A percentile compares a stretch with the other conserved stretches of the same genome.
These are phyloP conservation scores for Perizoma flavofasciatum DNA, from an alignment of 2,888 invertebrate genomes.

Conservation along the genomic window DNA sequence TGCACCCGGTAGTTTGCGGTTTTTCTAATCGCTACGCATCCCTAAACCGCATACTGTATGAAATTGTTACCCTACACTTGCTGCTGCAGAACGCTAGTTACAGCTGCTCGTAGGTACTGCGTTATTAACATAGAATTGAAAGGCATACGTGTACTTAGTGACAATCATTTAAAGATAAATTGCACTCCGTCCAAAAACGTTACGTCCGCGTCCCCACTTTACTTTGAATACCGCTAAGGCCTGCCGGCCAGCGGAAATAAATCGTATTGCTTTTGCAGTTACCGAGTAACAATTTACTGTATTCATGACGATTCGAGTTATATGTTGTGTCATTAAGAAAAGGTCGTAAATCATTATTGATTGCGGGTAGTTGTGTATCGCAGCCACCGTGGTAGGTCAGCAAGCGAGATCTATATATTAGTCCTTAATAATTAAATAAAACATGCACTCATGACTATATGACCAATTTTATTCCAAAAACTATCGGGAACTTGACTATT, in stretches of 20 bases:
- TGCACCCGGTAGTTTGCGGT: conserved; percentile 57
- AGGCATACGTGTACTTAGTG: conserved; percentile 39
- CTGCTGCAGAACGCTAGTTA: conserved; percentile 47
- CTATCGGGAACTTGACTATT: too few species aligned
- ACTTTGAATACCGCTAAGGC: conserved; percentile 43
- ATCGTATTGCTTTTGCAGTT: conserved; percentile 36
- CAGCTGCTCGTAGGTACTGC: conserved; percentile 42
- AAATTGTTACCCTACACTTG: conserved; percentile 51
- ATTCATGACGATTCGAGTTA: neutral
- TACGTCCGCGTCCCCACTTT: conserved; percentile 33
- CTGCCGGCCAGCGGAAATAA: conserved; percentile 38
- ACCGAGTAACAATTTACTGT: conserved; percentile 32
- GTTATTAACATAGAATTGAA: conserved; percentile 59
- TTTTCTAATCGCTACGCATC: conserved; percentile 60
- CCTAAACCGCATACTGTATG: conserved; percentile 67
- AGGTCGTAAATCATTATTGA: neutral
- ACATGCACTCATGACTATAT: too few species aligned
- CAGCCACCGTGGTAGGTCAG: too few species aligned
- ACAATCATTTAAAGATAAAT: conserved; percentile 37
- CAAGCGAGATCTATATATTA: too few species aligned
- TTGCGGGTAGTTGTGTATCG: neutral
- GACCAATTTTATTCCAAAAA: too few species aligned
- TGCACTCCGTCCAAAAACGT: conserved; percentile 44
- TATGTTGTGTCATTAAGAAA: neutral
- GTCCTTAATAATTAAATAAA: too few species aligned